Conservation (phyloP, 2,888 invertebrate species). For the Tridacna crocea region DNA sequence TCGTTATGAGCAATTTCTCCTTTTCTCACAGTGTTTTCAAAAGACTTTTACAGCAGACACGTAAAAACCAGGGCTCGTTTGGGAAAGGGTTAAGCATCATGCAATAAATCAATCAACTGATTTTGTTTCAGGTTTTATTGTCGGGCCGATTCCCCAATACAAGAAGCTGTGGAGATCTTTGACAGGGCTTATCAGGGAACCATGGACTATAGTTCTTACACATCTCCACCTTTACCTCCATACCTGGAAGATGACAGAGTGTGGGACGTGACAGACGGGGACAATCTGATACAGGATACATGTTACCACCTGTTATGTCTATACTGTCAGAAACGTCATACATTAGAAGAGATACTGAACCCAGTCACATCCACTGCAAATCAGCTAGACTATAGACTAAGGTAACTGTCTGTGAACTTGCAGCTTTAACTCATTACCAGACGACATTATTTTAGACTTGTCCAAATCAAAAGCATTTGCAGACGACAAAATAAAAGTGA, state of each 20-base stretch:
- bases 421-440: too few relatives aligned
- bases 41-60: too few relatives aligned
- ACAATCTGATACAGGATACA: conserved; percentile 86
- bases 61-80: too few relatives aligned
- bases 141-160: conserved; percentile 89
- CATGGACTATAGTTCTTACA: conserved; percentile 70
- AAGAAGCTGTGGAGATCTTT: conserved; percentile 90
- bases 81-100: too few relatives aligned
- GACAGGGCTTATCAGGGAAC: conserved; percentile 86
- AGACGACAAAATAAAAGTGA: too few relatives aligned
- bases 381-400: conserved; percentile 91
- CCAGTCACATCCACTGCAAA: conserved; percentile 92
- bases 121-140: conserved; percentile 88
- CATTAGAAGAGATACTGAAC: conserved; percentile 89
- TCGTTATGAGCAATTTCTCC: too few relatives aligned
- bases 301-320: conserved; percentile 93
- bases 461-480: too few relatives aligned
- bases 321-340: conserved; percentile 86
- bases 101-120: too few relatives aligned
- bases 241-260: conserved; percentile 76
- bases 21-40: too few relatives aligned
- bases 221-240: conserved; percentile 80
- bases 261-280: conserved; percentile 43
- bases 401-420: conserved; percentile 63
- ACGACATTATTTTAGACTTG: too few relatives aligned